Conservation (phyloP, 2,888 invertebrate species). For the Chromoteleia sp. region DNA sequence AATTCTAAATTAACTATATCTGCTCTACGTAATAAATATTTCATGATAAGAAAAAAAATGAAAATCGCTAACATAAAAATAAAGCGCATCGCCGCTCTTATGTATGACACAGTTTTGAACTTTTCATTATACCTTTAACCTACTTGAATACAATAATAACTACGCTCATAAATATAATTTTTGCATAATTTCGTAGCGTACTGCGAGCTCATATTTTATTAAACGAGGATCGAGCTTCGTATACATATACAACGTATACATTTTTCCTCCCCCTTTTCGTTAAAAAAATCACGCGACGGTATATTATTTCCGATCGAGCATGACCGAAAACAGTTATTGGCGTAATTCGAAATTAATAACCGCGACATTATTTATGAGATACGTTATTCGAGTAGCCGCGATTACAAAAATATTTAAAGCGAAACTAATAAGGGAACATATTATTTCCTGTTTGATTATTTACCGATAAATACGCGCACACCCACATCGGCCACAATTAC, state of each 20-base stretch:
- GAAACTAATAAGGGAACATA: slow-evolving; percentile 34
- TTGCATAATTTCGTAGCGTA: slow-evolving; percentile 53
- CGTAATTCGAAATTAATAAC: slow-evolving; percentile 47
- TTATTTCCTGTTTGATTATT: slow-evolving; percentile 51
- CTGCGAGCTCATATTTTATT: slow-evolving; percentile 58
- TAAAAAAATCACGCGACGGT: slow-evolving; percentile 23
- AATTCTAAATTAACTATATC: slow-evolving; percentile 4
- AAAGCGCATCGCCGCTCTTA: slow-evolving; percentile 24
- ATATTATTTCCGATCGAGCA: slow-evolving; percentile 24
- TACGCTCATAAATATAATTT: slow-evolving; percentile 66
- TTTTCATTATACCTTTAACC: slow-evolving; percentile 61
- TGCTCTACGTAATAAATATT: slow-evolving; percentile 29
- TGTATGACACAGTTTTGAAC: slow-evolving; percentile 60
- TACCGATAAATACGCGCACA: not conserved
- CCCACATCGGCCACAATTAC: no score
- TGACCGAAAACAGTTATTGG: slow-evolving; percentile 45
- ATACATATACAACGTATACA: slow-evolving; percentile 4
- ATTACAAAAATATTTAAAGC: slow-evolving; percentile 49
- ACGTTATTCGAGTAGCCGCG: slow-evolving; percentile 9
- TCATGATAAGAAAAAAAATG: not conserved
- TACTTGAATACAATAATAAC: slow-evolving; percentile 60
- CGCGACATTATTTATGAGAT: slow-evolving; percentile 38
- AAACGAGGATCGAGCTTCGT: slow-evolving; percentile 38
- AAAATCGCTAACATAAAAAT: slow-evolving; percentile 42
- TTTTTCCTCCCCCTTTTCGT: not conserved